Evolutionary conservation across 2,888 invertebrate species (phyloP), one percentile per base, ranked within the genome.

Genomic region (Hofmannophila pseudospretella): DNA sequence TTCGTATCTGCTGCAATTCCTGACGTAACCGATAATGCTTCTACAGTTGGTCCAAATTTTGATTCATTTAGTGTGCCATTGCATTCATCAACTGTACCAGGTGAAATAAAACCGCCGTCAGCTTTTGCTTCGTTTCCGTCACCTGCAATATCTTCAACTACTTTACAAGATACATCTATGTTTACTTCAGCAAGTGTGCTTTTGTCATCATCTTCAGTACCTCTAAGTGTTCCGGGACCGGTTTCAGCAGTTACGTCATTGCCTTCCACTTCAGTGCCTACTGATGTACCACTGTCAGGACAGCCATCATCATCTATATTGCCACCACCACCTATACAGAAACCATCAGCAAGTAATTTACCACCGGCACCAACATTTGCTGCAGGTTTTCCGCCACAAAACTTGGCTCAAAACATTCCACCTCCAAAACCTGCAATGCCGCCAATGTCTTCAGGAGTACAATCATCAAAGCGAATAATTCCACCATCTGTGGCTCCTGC

Each of bases 1-100:
- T 80, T 84, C 37, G 54, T 74, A 12, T 82, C 80, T 16, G 47
- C 59, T 3, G 49, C 62, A 25, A 50, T 58, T 20, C 34, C 25
- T n/a, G 36, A 38, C 30, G 19, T 16, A 10, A 30, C 2, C 8
- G 28, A 30, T n/a, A n/a, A n/a, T 30, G 10, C 9, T 9, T n/a
- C 25, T 9, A 10, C 2, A 8, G 10, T 10, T 25, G n/a, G 4
- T 25, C 25, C 5, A 8, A 25, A 9, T n/a, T 9, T 25, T 5
- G n/a, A 27, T 5, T 10, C 27, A 4, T 16, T 5, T 16, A 5
- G 3, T 16, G 3, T 5, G 16, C 16, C 16, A 16, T 5, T 16
- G 16, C n/a, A n/a, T n/a, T n/a, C n/a, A n/a, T n/a, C n/a, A n/a
- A n/a, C n/a, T n/a, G n/a, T n/a, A n/a, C n/a, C n/a, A n/a, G 5